Evolutionary conservation across 2,888 invertebrate species (phyloP).

Genomic region (Galeopsomyia nigrocyanea): DNA sequence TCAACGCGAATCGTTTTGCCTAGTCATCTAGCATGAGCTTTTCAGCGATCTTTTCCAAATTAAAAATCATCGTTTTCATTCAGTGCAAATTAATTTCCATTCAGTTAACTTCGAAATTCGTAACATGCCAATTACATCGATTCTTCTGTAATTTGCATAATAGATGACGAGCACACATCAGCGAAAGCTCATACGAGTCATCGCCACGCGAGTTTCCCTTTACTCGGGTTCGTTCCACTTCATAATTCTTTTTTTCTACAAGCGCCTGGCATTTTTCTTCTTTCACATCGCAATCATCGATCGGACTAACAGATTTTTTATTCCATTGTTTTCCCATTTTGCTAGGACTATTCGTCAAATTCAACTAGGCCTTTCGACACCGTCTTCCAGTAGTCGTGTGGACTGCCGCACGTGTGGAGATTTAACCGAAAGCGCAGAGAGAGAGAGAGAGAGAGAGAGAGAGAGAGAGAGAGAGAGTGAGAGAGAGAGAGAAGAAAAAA

Average conservation of each 20-base stretch:
- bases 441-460: too few relatives aligned
- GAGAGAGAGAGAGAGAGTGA: too few relatives aligned
- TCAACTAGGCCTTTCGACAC: background rate
- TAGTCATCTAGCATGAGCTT: too few relatives aligned
- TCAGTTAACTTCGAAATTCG: too few relatives aligned
- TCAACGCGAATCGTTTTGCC: too few relatives aligned
- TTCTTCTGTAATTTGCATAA: too few relatives aligned
- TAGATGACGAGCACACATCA: background rate
- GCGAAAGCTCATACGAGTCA: constrained; percentile 12
- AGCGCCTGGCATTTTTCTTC: background rate
- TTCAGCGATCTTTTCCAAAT: too few relatives aligned
- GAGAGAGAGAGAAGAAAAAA: too few relatives aligned
- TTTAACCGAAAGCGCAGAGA: constrained; percentile 3
- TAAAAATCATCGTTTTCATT: too few relatives aligned
- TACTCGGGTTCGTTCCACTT: background rate
- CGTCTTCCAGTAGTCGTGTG: background rate
- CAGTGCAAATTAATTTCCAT: too few relatives aligned
- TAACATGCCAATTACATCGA: too few relatives aligned
- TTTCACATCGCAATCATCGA: constrained; percentile 8
- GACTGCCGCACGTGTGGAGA: constrained; percentile 3
- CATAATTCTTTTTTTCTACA: constrained; percentile 13
- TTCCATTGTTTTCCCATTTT: constrained; percentile 21
- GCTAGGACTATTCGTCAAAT: background rate
- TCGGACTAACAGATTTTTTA: constrained; percentile 5
- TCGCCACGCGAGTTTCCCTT: constrained; percentile 3